Base-by-base conservation (phyloP, 2,888 invertebrate species). In the Pollenia amentaria region DNA sequence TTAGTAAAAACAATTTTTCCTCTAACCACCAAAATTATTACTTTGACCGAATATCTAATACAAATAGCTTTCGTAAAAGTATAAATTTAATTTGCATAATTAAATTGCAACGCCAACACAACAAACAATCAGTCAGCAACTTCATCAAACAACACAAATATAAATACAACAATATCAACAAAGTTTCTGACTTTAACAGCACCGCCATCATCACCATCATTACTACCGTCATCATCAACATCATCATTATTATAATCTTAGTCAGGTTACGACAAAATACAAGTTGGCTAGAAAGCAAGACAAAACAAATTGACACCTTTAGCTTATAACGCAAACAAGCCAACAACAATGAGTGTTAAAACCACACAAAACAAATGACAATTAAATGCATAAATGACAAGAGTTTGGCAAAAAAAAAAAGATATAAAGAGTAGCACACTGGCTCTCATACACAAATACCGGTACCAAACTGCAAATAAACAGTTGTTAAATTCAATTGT, bases 251-350 rank as follows among this genome's bases (percentile, higher is more conserved):
- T 48, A 48, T 67, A 55, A 44, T 55, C 64, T 48, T 72, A 57
- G 55, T 21, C 72, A 65, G 42, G 55, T 84, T 69, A 53, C 51
- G 51, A 53, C 16, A 73, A 14, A 40, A 42, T 21, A 53, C 51
- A 62, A 69, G 67, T 46, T 72, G 64, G 70, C 44, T 77, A 16
- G 12, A 60, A 79, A 53, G 16, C 51, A 79, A 79, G 48, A 57
- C 79, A 72, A 75, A 87, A 87, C 76, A 87, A 80, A 87, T 83
- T 87, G 79, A 83, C 86, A 87, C 83, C 86, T 83, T 87, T 72
- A 65, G 76, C 76, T 83, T 75, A 44, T 78, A 78, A 72, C n/a
- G 65, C 69, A 81, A 85, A 62, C 53, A 82, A 85, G 46, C 53
- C 77, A 78, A 75, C 70, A 72, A 69, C 64, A 42, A 60, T 38